Percentiles rank a stretch among this genome's conserved stretches.
phyloP scores from a whole-genome alignment of 2,113 vertebrate species.

The Prinia subflava region DNA sequence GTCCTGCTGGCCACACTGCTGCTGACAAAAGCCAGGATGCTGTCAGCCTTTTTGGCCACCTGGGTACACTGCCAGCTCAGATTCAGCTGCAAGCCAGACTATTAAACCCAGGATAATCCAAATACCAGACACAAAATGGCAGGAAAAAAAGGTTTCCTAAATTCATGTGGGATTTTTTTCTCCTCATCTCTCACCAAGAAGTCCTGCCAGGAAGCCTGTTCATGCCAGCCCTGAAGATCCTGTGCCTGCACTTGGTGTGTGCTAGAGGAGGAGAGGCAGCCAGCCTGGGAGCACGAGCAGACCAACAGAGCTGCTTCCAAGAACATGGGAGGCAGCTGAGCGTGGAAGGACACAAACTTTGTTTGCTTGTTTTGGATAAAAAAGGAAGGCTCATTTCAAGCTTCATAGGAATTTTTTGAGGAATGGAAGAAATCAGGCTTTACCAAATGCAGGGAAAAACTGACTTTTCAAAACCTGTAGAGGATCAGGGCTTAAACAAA shows the following conservation, averaged over 20 bases:
- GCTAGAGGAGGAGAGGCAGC: neutral
- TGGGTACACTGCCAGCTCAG: neutral
- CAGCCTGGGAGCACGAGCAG: accelerated
- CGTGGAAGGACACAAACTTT: neutral
- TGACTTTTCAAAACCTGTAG: neutral
- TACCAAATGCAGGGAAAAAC: neutral
- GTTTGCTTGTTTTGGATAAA: neutral
- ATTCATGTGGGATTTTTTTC: neutral
- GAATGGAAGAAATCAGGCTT: neutral
- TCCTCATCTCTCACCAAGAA: neutral
- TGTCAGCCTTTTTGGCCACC: neutral
- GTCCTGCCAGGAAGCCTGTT: neutral
- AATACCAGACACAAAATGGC: neutral
- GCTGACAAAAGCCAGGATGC: neutral
- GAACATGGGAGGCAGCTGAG: neutral
- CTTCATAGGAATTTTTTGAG: neutral
- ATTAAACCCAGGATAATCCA: neutral
- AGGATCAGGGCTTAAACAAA: neutral
- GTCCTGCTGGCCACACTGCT: neutral
- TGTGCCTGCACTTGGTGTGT: accelerated
- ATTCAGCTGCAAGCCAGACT: neutral
- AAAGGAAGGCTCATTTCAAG: neutral
- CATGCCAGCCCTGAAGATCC: neutral
- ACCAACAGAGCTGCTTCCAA: neutral
- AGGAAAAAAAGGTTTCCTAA: neutral